Percentiles rank a stretch among this genome's conserved stretches.
phyloP scores from a whole-genome alignment of 2,888 invertebrate genomes.

The Vanessa cardui region DNA sequence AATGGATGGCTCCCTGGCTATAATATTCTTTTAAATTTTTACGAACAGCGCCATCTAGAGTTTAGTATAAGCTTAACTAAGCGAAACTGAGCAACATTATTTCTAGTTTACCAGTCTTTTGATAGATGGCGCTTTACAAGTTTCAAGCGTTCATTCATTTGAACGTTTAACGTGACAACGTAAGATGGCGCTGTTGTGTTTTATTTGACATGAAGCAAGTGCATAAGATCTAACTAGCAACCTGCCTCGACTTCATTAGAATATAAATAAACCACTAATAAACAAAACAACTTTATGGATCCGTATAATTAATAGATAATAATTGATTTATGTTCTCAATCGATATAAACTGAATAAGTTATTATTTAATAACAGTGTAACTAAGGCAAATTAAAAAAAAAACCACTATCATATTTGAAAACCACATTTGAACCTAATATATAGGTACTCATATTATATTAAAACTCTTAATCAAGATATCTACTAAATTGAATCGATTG shows the following conservation, averaged over 20 bases:
- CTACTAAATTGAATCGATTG: too few species aligned
- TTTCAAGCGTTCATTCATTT: too few species aligned
- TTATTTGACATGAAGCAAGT: not conserved
- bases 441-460: too few species aligned
- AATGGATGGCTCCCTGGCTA: too few species aligned
- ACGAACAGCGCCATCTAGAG: conserved; percentile 41
- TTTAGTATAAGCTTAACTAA: not conserved
- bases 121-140: conserved; percentile 29
- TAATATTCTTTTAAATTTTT: too few species aligned
- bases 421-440: too few species aligned
- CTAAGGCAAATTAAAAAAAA: too few species aligned
- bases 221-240: not conserved
- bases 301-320: not conserved
- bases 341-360: too few species aligned
- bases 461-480: too few species aligned
- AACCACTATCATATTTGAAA: too few species aligned
- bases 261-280: not conserved
- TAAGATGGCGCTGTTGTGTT: conserved; percentile 13
- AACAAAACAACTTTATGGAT: not conserved
- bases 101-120: not conserved
- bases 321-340: too few species aligned
- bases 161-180: not conserved
- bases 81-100: not conserved
- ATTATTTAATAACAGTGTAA: too few species aligned
- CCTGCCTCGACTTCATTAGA: not conserved